Evolutionary conservation across 2,797 vertebrate species (phyloP), one percentile per base, ranked within the genome.

Genomic region (Allobates femoralis): DNA sequence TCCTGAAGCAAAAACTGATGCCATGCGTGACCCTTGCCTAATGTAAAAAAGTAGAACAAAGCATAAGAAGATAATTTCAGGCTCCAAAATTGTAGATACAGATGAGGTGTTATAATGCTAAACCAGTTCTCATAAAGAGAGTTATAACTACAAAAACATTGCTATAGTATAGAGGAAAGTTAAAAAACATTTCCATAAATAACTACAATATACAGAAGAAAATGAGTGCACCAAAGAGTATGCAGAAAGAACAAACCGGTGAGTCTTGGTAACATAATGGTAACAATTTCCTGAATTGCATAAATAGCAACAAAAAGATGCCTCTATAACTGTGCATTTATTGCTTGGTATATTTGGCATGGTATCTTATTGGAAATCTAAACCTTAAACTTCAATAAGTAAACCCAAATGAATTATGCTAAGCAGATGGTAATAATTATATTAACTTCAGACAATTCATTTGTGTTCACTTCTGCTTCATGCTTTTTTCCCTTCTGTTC

Each of bases 401-500:
- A 71, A 11, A 46, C 67, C 21, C 21, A 41, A 71, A 14, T 71
- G 34, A 46, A 41, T 71, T 46, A 71, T 71, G 67, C n/a, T 41
- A 71, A 79, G 46, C 73, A 84, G 75, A 78, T 85, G 83, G 74
- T 56, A 78, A 79, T 64, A 58, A 28, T 15, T 60, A 53, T n/a
- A 69, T 85, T 85, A 26, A 71, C 37, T 23, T 71, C 67, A 71
- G 34, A 69, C 30, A 69, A 71, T 46, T 41, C 23, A 41, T 71
- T 71, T n/a, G 41, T 71, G 34, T 46, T 41, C 37, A 46, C 19
- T 46, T 71, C 8, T 71, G 21, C 19, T 46, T 71, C 10, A 41
- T 71, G 34, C 16, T 71, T 71, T 71, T 71, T 62, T 71, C 46
- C 21, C 10, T 41, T 71, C 55, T 55, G 0, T 30, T 37, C 75